Evolutionary conservation across 2,888 invertebrate species (phyloP).

Genomic region (Papilio protenor): DNA sequence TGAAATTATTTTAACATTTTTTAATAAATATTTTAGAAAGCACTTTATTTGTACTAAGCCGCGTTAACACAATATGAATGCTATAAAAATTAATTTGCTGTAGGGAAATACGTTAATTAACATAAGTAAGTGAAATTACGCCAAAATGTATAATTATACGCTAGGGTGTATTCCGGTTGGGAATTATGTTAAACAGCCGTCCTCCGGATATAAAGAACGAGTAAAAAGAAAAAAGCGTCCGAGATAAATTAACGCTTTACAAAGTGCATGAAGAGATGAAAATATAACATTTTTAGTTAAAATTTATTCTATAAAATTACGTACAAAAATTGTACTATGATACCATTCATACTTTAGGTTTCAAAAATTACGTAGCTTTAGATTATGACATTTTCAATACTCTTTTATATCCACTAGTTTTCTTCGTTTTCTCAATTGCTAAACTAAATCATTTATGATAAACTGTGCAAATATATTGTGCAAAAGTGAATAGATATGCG

Average conservation of each 20-base stretch:
- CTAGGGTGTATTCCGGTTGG: neutral
- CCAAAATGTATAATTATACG: conserved; percentile 24
- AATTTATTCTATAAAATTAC: neutral
- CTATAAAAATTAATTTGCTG: conserved; percentile 11
- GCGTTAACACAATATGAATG: neutral
- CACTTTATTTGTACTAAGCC: neutral
- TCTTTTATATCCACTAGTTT: no score
- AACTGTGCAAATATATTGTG: neutral
- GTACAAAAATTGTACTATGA: neutral
- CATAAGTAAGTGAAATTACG: conserved; percentile 14
- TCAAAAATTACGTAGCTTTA: neutral
- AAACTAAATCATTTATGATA: neutral
- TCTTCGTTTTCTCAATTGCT: neutral
- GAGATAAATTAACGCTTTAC: conserved; percentile 30
- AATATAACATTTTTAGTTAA: neutral
- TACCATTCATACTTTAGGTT: neutral
- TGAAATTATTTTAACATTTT: neutral
- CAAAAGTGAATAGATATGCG: neutral
- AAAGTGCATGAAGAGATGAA: conserved; percentile 6
- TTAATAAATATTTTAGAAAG: neutral
- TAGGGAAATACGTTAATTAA: conserved; percentile 8
- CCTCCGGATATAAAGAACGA: conserved; percentile 14
- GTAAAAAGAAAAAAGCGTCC: conserved; percentile 21
- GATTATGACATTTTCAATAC: neutral
- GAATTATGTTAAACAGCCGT: conserved; percentile 32